phyloP scores from a whole-genome alignment of 2,797 vertebrate species.

The Pelobates cultripes region DNA sequence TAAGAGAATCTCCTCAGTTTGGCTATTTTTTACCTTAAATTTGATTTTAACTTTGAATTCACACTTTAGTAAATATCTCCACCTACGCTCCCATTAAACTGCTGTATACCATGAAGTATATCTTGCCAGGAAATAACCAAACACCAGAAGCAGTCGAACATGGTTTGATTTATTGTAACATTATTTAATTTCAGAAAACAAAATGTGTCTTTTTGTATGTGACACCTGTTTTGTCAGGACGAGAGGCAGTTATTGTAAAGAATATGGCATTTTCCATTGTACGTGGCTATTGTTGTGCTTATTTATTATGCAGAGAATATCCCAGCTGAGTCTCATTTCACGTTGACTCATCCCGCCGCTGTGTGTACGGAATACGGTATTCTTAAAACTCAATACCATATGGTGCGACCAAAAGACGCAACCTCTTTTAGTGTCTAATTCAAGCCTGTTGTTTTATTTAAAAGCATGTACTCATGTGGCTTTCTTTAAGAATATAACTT shows the following conservation, averaged over 20 bases:
- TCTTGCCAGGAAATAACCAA: too few species aligned
- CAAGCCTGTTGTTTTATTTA: conserved; percentile 60
- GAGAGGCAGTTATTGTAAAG: conserved; percentile 28
- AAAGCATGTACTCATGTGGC: conserved; percentile 4
- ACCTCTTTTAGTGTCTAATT: conserved; percentile 61
- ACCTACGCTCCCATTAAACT: too few species aligned
- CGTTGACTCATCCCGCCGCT: conserved; percentile 64
- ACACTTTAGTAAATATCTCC: too few species aligned
- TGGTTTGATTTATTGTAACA: neutral
- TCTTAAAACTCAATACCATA: conserved; percentile 48
- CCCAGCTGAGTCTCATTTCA: conserved; percentile 63
- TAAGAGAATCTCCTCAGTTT: too few species aligned
- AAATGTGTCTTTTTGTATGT: neutral
- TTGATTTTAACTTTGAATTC: too few species aligned
- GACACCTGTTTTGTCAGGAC: conserved; percentile 19
- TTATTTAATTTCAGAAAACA: neutral
- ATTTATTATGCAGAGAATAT: conserved; percentile 65
- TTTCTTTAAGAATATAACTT: conserved; percentile 27
- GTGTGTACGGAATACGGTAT: conserved; percentile 57
- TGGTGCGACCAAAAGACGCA: conserved; percentile 60
- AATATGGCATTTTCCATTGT: neutral
- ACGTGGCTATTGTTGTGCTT: conserved; percentile 32
- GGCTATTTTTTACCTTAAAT: too few species aligned
- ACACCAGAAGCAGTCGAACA: neutral
- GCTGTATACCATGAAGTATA: too few species aligned